Percentiles rank a stretch among this genome's conserved stretches.
Conservation (phyloP, 1,140 invertebrate species). For the Akabosia matsudoensis region DNA sequence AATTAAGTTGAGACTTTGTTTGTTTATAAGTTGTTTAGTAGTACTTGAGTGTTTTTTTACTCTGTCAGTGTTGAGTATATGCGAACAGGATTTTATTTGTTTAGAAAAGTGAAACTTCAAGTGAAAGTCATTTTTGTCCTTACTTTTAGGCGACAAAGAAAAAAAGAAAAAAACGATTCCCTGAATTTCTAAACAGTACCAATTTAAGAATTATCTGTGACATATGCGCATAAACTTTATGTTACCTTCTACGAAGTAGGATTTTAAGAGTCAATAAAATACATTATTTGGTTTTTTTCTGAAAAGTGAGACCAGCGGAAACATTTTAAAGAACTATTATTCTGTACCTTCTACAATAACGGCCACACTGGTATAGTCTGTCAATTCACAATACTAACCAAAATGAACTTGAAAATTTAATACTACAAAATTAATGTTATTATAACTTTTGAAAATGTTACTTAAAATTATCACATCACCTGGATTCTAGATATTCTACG, state of each 20-base stretch:
- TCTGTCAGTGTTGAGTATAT: not conserved
- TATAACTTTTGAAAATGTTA: too few species aligned
- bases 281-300: not conserved
- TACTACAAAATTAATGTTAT: not conserved
- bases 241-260: not conserved
- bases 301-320: not conserved
- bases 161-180: not conserved
- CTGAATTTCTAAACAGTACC: not conserved
- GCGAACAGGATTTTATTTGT: too few species aligned
- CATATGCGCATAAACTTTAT: not conserved
- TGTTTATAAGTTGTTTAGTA: not conserved
- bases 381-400: constrained; percentile 6
- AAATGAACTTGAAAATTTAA: too few species aligned
- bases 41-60: not conserved
- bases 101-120: too few species aligned
- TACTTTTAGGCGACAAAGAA: not conserved
- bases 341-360: constrained; percentile 8
- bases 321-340: too few species aligned
- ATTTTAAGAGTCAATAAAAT: not conserved
- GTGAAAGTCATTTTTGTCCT: too few species aligned
- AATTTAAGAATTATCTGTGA: constrained; percentile 5
- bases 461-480: too few species aligned
- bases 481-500: too few species aligned
- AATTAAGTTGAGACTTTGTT: not conserved
- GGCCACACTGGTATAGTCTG: not conserved